Conservation (phyloP, 2,113 vertebrate genomes). For the Edolisoma coerulescens region DNA sequence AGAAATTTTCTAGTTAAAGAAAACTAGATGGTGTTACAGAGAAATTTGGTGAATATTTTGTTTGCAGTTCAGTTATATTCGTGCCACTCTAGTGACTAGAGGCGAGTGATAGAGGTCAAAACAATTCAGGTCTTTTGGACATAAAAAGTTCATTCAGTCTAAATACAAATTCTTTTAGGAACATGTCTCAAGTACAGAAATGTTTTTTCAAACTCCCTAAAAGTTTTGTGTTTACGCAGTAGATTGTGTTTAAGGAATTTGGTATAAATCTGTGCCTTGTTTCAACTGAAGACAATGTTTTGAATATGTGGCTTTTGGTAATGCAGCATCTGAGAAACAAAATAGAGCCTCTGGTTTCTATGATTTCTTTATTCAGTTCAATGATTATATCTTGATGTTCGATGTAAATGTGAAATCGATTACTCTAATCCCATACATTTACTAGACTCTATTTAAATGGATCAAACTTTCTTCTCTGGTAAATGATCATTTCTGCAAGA, state of each 20-base stretch:
- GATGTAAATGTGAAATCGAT: neutral
- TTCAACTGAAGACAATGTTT: neutral
- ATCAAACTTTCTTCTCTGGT: neutral
- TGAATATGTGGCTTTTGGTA: neutral
- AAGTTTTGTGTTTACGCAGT: neutral
- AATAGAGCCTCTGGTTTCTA: neutral
- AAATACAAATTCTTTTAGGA: neutral
- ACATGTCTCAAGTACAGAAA: neutral
- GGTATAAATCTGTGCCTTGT: neutral
- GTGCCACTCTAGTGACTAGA: neutral
- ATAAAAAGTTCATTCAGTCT: neutral
- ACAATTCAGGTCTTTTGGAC: neutral
- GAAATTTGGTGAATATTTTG: neutral
- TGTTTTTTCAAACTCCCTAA: fast-evolving
- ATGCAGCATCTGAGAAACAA: neutral
- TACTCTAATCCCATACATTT: neutral
- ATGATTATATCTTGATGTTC: neutral
- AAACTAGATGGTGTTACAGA: neutral
- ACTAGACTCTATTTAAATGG: neutral
- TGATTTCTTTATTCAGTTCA: neutral
- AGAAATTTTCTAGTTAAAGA: neutral
- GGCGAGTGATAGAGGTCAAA: neutral
- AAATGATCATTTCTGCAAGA: neutral
- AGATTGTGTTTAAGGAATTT: neutral
- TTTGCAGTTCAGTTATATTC: neutral